Evolutionary conservation across 2,888 invertebrate genomes (phyloP).

Genomic region (Limnephilus rhombicus): DNA sequence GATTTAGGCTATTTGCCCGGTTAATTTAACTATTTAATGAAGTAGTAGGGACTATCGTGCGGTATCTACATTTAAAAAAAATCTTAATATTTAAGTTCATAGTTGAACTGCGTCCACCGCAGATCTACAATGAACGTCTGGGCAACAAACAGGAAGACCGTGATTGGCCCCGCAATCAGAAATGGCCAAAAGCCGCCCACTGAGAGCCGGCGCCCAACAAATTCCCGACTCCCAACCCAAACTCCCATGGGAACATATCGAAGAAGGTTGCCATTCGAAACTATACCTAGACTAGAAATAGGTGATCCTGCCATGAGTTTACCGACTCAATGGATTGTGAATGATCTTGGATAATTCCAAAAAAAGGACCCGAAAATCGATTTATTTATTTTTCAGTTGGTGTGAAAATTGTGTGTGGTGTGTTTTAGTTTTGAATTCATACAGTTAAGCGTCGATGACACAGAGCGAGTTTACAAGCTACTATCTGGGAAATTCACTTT

Average conservation of each 20-base stretch:
- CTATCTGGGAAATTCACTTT: too few species aligned
- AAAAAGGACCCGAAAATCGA: background rate
- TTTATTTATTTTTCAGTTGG: background rate
- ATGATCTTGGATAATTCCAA: background rate
- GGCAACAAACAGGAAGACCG: constrained; percentile 19
- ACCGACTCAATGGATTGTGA: background rate
- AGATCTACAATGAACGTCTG: background rate
- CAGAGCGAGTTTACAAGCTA: too few species aligned
- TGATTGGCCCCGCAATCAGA: constrained; percentile 42
- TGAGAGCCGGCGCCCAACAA: background rate
- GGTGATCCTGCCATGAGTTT: background rate
- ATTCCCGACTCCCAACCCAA: background rate
- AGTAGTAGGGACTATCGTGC: too few species aligned
- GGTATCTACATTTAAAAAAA: too few species aligned
- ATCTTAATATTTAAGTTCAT: background rate
- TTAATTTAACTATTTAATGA: too few species aligned
- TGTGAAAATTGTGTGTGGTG: background rate
- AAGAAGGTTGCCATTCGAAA: background rate
- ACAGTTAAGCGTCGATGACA: too few species aligned
- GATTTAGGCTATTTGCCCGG: too few species aligned
- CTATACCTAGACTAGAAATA: background rate
- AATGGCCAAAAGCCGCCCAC: constrained; percentile 18
- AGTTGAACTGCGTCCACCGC: background rate
- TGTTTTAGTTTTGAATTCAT: background rate
- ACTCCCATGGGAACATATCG: background rate